A percentile compares a stretch with the other conserved stretches of the same genome.
Conservation (phyloP, 2,888 invertebrate species). For the Plagodis pulveraria region DNA sequence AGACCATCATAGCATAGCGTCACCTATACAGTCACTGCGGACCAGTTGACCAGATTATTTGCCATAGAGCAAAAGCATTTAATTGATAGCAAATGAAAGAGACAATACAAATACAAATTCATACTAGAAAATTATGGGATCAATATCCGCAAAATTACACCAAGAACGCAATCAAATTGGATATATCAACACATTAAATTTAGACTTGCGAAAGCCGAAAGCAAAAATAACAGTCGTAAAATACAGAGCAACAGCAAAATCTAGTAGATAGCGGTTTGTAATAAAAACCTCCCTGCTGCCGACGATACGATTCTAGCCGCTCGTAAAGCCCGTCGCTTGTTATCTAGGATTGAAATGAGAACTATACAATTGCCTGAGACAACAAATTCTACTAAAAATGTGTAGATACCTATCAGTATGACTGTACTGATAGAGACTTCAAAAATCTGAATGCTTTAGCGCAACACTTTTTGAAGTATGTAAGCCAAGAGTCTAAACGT, state of each 20-base stretch:
- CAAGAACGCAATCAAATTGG: slow-evolving; percentile 28
- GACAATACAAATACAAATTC: too few species aligned
- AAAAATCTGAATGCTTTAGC: background rate
- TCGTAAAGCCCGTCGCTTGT: slow-evolving; percentile 69
- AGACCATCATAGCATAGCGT: too few species aligned
- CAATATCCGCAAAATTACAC: slow-evolving; percentile 27
- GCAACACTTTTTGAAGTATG: background rate
- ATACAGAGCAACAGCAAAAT: slow-evolving; percentile 46
- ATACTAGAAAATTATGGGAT: background rate
- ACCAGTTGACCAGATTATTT: too few species aligned
- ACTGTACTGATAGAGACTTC: background rate
- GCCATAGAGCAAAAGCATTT: too few species aligned
- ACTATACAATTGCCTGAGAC: slow-evolving; percentile 37
- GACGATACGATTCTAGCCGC: slow-evolving; percentile 54
- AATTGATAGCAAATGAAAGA: too few species aligned
- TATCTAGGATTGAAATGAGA: slow-evolving; percentile 55
- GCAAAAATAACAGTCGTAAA: slow-evolving; percentile 37
- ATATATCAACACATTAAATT: slow-evolving; percentile 31
- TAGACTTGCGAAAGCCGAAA: slow-evolving; percentile 28
- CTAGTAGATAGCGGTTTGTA: slow-evolving; percentile 25
- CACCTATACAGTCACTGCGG: too few species aligned
- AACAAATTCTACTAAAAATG: slow-evolving; percentile 22
- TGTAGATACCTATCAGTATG: background rate
- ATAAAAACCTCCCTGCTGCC: slow-evolving; percentile 48
- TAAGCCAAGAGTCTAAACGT: too few species aligned